Evolutionary conservation across 2,797 vertebrate genomes (phyloP).

Genomic region (Glossophaga mutica): DNA sequence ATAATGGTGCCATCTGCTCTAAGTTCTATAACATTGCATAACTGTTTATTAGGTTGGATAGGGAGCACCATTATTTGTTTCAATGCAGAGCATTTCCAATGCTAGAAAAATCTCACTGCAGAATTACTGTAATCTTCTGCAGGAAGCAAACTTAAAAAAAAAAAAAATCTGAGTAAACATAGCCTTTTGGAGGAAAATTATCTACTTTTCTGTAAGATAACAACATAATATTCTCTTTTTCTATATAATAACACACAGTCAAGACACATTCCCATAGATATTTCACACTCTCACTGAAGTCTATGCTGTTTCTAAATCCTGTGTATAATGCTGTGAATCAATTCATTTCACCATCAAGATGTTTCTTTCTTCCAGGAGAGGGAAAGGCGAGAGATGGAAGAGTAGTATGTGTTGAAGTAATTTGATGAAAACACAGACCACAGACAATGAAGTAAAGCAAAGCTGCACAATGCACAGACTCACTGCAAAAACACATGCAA

Average conservation of each 20-base stretch:
- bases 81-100: not conserved
- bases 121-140: slow-evolving; percentile 51
- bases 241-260: not conserved
- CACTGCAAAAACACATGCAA: not conserved
- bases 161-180: slow-evolving; percentile 34
- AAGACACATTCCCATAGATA: slow-evolving; percentile 1
- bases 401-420: not conserved
- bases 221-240: not conserved
- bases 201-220: slow-evolving; percentile 21
- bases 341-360: not conserved
- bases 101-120: not conserved
- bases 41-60: not conserved
- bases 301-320: not conserved
- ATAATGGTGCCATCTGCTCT: not conserved
- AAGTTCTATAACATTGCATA: not conserved
- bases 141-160: slow-evolving; percentile 34
- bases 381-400: not conserved
- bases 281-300: not conserved
- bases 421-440: not conserved
- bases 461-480: not conserved
- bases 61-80: not conserved
- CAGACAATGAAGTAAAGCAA: not conserved
- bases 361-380: not conserved
- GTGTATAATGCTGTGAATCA: not conserved
- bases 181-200: not conserved